These are phyloP conservation scores for Trochalopteron elliotii DNA, from an alignment of 2,113 vertebrate genomes.

Conservation along the genomic window DNA sequence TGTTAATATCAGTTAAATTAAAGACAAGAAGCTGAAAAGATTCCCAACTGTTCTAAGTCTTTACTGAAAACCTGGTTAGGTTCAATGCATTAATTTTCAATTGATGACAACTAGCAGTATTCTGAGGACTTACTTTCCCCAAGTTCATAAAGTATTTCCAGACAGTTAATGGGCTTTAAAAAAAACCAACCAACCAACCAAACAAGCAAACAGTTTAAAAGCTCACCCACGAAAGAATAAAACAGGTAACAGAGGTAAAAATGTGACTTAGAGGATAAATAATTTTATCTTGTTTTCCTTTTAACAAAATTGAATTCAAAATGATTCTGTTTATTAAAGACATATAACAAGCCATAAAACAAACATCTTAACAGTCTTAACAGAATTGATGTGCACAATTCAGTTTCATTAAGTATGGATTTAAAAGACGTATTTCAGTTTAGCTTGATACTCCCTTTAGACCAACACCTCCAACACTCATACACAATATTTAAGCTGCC, in stretches of 20 bases:
- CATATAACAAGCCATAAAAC: conserved; percentile 30
- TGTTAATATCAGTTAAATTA: background rate
- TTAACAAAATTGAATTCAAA: conserved; percentile 45
- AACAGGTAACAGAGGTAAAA: conserved; percentile 18
- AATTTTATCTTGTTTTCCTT: background rate
- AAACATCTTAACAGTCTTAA: conserved; percentile 46
- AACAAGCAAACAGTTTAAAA: background rate
- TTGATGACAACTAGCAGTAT: background rate
- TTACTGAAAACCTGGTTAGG: background rate
- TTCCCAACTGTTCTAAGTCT: background rate
- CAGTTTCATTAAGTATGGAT: conserved; percentile 52
- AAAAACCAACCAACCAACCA: no score
- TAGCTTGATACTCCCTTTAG: conserved; percentile 58
- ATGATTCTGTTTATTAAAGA: conserved; percentile 66
- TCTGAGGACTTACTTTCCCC: background rate
- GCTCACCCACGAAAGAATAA: background rate
- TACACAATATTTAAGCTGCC: background rate
- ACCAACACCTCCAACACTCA: conserved; percentile 46
- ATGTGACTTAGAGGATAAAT: conserved; percentile 5
- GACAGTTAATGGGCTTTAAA: background rate
- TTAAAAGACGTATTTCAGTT: conserved; percentile 54
- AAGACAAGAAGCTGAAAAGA: background rate
- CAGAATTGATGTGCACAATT: conserved; percentile 54
- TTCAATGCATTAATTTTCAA: background rate
- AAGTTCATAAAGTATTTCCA: background rate